Evolutionary conservation across 2,888 invertebrate genomes (phyloP), one percentile per base, ranked within the genome.

Genomic region (Sphinx pinastri): DNA sequence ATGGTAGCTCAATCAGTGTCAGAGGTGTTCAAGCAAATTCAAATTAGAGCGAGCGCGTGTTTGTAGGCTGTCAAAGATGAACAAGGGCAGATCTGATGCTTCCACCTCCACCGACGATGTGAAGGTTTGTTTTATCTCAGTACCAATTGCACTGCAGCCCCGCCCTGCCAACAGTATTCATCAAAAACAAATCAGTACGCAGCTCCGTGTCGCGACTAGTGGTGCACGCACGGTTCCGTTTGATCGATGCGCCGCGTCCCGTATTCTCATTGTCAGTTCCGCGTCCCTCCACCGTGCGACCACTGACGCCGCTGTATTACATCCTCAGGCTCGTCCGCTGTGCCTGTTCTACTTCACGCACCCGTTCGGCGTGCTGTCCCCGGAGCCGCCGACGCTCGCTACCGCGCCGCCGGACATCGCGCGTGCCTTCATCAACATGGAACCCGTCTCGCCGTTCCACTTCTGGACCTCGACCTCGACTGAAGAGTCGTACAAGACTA

Each of bases 271-370:
- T 54, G 38, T 38, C 54, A 5, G 19, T 52, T 38, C 51, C 11
- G 38, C 31, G 25, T 38, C 31, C n/a, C 38, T 16, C 8, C 68
- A 47, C n/a, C n/a, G 31, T 68, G 68, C 59, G 47, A 54, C 47
- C n/a, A 45, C 16, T 49, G 52, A 55, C 16, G 19, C 16, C 4
- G 16, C 14, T 68, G 67, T 52, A 54, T 25, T 55, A 25, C 25
- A 58, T 63, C 63, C 69, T 31, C 87, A 94, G 94, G 88, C 84
- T 71, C 90, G 93, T 63, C 95, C 95, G 59, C 88, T 95, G 81
- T 94, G 95, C 79, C 81, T 95, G 81, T 95, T 94, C 85, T 95
- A 95, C 88, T 95, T 95, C 88, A 91, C 94, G 74, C 94, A 94
- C 79, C 95, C 95, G 70, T 94, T 95, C 84, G 94, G 94, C 73